A percentile compares a stretch with the other conserved stretches of the same genome.
Conservation (phyloP, 2,888 invertebrate genomes). For the Archips crataeganus region DNA sequence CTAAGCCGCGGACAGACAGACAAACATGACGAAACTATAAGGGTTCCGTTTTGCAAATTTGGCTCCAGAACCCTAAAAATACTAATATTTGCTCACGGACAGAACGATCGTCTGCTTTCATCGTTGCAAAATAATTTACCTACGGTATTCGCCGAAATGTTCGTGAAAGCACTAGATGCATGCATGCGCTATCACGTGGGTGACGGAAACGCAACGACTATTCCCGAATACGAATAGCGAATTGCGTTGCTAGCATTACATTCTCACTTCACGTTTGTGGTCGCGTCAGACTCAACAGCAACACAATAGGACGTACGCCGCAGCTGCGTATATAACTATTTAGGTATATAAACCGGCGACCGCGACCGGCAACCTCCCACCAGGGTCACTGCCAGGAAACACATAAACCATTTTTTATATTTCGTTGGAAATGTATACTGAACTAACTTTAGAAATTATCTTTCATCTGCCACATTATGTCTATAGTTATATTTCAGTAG, state of each 20-base stretch:
- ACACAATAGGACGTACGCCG: conserved; percentile 3
- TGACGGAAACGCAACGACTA: neutral
- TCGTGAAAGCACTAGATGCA: neutral
- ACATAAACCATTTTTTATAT: neutral
- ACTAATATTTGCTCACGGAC: too few relatives aligned
- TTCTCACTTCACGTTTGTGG: neutral
- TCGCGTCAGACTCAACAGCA: neutral
- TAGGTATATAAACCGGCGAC: neutral
- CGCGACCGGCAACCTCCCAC: conserved; percentile 13
- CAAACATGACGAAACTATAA: too few relatives aligned
- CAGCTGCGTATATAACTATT: neutral
- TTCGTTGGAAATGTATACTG: neutral
- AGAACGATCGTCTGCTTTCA: too few relatives aligned
- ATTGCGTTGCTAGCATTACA: neutral
- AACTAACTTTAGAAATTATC: neutral
- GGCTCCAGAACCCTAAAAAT: too few relatives aligned
- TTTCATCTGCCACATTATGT: neutral
- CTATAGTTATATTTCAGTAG: neutral
- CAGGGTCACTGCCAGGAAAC: conserved; percentile 17
- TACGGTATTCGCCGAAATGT: neutral
- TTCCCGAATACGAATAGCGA: neutral
- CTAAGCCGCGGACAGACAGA: too few relatives aligned
- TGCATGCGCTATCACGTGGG: neutral
- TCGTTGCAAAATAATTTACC: too few relatives aligned
- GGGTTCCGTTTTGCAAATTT: too few relatives aligned